Base-by-base conservation (phyloP, 30 jellyfish, hydroid and myxozoan species). In the Aurelia coerulea region DNA sequence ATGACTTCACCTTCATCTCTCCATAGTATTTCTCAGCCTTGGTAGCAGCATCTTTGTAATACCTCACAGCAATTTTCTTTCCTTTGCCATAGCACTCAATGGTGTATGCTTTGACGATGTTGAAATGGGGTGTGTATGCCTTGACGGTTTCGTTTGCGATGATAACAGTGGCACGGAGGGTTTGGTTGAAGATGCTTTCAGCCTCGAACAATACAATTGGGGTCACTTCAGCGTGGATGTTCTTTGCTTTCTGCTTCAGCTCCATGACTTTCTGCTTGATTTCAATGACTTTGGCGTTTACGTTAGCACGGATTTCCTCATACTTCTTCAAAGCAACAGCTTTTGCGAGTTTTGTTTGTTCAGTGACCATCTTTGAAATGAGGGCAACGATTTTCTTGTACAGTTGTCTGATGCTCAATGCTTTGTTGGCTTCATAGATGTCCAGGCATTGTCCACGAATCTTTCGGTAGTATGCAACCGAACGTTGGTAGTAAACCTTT, bases 161-260 rank as follows among this genome's bases (percentile, higher is more conserved):
- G 62, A 83, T 77, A 33, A 95, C 99, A 1, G 96, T 46, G 23
- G 93, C 88, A n/a, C 95, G 89, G 35, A 95, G 94, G 29, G 99
- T 95, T 68, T 95, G 99, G 88, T 95, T 95, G 74, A 95, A 65
- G 81, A 95, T 80, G 81, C 98, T 91, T 73, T 95, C 98, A 3
- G 89, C 85, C 69, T 95, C 99, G 18, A 53, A 68, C 83, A 64
- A 52, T 0, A 90, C 80, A 62, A 91, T 90, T 39, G 99, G 99
- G 84, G 90, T 51, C 16, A 79, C 88, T 13, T 88, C 91, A 41
- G 82, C 85, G 53, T 76, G 88, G 81, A 95, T 81, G 54, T 68
- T 74, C 80, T 59, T 60, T n/a, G 84, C 83, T 37, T 65, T 74
- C 69, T 73, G 69, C 85, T 65, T 68, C 37, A 79, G 70, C 37